A percentile compares a stretch with the other conserved stretches of the same genome.
phyloP scores from a whole-genome alignment of 1,140 invertebrate species.

The Gryllus bimaculatus region DNA sequence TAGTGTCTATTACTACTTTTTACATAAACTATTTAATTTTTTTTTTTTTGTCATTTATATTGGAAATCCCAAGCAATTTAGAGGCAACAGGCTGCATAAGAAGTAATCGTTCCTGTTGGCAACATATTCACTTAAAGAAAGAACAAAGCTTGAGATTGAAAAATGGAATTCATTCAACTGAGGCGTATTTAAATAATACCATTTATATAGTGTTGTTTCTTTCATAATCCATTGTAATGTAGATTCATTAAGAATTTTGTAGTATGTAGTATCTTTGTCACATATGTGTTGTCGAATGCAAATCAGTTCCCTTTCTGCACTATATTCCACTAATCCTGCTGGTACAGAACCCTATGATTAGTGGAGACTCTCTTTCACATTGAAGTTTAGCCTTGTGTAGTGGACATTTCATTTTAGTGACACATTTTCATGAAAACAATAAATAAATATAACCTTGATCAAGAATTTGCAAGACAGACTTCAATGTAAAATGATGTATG shows the following conservation, averaged over 20 bases:
- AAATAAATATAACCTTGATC: not conserved
- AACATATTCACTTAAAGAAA: not conserved
- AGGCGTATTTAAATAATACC: conserved; percentile 1
- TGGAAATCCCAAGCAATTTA: conserved; percentile 8
- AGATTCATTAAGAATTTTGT: not conserved
- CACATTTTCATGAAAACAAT: not conserved
- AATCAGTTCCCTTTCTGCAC: not conserved
- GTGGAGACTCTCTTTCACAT: not conserved
- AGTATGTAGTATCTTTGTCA: not conserved
- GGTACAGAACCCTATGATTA: not conserved
- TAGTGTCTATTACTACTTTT: conserved; percentile 18
- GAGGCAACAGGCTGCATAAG: not conserved
- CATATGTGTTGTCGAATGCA: conserved; percentile 1
- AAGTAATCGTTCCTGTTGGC: not conserved
- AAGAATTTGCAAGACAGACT: not conserved
- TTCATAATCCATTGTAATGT: not conserved
- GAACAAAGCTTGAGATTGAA: not conserved
- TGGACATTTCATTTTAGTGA: not conserved
- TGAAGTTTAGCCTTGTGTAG: not conserved
- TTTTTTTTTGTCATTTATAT: no score
- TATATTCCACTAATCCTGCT: not conserved
- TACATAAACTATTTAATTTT: conserved; percentile 19
- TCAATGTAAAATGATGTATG: not conserved
- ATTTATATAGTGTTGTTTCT: not conserved
- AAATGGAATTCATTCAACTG: not conserved